Percentiles rank a stretch among this genome's conserved stretches.
phyloP scores from a whole-genome alignment of 1,140 invertebrate genomes.

The Agrypnia vestita region DNA sequence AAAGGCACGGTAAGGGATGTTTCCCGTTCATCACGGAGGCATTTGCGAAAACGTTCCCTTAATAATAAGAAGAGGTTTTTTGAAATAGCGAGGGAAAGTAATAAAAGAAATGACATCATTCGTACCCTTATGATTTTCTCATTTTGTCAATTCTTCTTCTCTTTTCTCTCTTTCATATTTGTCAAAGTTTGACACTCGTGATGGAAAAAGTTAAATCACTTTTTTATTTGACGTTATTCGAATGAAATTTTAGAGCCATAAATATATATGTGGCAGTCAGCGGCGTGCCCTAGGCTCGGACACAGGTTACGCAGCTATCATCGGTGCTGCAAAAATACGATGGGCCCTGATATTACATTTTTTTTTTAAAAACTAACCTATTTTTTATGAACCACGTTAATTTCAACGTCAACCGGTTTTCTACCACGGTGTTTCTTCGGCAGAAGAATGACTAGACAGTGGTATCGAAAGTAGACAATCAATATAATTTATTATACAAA shows the following conservation, averaged over 20 bases:
- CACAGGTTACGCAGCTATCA: too few species aligned
- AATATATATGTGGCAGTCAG: neutral
- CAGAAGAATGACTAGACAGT: too few species aligned
- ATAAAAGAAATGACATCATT: constrained; percentile 54
- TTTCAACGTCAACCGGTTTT: too few species aligned
- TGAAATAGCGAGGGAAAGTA: constrained; percentile 33
- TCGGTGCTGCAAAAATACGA: too few species aligned
- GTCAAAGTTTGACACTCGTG: constrained; percentile 58
- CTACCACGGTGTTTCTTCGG: too few species aligned
- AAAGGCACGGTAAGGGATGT: neutral
- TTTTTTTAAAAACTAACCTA: too few species aligned
- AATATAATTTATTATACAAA: too few species aligned
- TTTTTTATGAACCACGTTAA: too few species aligned
- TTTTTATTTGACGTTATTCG: constrained; percentile 54
- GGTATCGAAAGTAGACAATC: too few species aligned
- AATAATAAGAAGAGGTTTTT: constrained; percentile 21
- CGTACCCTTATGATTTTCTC: constrained; percentile 51
- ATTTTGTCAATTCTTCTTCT: constrained; percentile 49
- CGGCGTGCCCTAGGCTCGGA: too few species aligned
- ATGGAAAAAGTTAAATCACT: constrained; percentile 60
- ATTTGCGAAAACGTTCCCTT: constrained; percentile 4
- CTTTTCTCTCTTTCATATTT: constrained; percentile 54
- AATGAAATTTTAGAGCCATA: constrained; percentile 27
- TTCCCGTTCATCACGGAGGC: constrained; percentile 7
- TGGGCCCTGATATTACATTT: too few species aligned